A percentile compares a stretch with the other conserved stretches of the same genome.
Evolutionary conservation across 37 sponge, comb jelly and placozoan species (phyloP).

Genomic region (Ianthella basta): DNA sequence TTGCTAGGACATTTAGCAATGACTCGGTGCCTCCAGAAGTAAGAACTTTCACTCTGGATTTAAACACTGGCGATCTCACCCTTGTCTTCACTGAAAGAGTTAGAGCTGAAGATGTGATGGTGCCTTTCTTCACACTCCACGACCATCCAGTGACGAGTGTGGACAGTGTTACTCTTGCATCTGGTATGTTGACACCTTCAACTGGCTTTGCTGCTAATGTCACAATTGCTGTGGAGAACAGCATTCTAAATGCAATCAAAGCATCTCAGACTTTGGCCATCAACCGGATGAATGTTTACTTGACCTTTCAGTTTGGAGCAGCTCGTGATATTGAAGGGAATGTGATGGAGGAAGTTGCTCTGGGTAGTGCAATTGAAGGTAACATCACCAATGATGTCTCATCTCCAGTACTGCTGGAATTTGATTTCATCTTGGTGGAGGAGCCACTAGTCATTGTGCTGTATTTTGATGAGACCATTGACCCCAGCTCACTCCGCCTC

Average conservation of each 20-base stretch:
- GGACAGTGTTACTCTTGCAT: conserved; percentile 48
- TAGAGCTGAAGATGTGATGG: conserved; percentile 48
- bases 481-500: conserved; percentile 37
- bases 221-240: conserved; percentile 34
- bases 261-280: conserved; percentile 56
- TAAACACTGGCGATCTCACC: conserved; percentile 74
- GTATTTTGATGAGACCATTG: conserved; percentile 78
- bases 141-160: conserved; percentile 19
- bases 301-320: conserved; percentile 56
- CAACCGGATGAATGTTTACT: conserved; percentile 29
- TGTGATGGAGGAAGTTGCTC: conserved; percentile 23
- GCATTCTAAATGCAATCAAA: conserved; percentile 75
- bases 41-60: conserved; percentile 64
- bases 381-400: conserved; percentile 52
- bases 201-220: conserved; percentile 44
- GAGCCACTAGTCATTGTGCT: conserved; percentile 74
- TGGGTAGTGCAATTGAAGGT: conserved; percentile 39
- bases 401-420: conserved; percentile 67
- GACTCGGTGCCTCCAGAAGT: conserved; percentile 63
- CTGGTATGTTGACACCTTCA: conserved; percentile 15
- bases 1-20: conserved; percentile 46
- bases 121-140: conserved; percentile 53
- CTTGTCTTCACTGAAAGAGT: conserved; percentile 77
- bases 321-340: conserved; percentile 57
- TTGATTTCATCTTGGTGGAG: conserved; percentile 66